These are phyloP conservation scores for Silurus glanis DNA, from an alignment of 2,113 vertebrate genomes.

Conservation along the genomic window DNA sequence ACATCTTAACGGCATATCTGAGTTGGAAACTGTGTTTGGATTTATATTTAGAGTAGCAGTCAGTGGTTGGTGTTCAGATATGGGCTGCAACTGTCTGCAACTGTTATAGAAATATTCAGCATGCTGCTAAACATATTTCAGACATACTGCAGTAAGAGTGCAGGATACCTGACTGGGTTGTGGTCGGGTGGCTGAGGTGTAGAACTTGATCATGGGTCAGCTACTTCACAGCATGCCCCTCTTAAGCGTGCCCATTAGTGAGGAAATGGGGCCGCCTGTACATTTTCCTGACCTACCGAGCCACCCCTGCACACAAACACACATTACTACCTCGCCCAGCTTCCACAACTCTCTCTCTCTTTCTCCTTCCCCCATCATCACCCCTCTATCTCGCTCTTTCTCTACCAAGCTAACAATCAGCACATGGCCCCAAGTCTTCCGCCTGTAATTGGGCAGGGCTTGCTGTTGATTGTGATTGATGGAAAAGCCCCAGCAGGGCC, in stretches of 20 bases:
- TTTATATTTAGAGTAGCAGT: neutral
- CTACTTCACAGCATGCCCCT: slow-evolving; percentile 66
- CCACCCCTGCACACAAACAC: neutral
- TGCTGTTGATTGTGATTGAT: slow-evolving; percentile 76
- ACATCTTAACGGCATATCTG: neutral
- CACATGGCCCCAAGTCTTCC: slow-evolving; percentile 70
- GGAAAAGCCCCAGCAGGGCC: slow-evolving; percentile 51
- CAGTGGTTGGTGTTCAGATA: neutral
- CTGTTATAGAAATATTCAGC: neutral
- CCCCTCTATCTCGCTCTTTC: slow-evolving; percentile 47
- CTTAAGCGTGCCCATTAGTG: slow-evolving; percentile 71
- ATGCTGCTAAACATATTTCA: neutral
- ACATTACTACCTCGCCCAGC: neutral
- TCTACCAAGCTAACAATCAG: slow-evolving; percentile 73
- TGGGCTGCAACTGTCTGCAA: neutral
- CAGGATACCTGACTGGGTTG: slow-evolving; percentile 18
- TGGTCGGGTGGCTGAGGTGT: slow-evolving; percentile 8
- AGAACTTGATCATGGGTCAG: slow-evolving; percentile 61
- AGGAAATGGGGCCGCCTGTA: slow-evolving; percentile 70
- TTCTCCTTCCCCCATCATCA: slow-evolving; percentile 50
- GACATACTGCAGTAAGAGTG: neutral
- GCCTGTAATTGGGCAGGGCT: slow-evolving; percentile 68
- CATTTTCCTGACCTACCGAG: neutral
- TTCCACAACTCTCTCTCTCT: neutral
- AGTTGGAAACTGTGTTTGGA: neutral